Evolutionary conservation across 2,797 vertebrate genomes (phyloP), one percentile per base, ranked within the genome.

Genomic region (Notamacropus eugenii): DNA sequence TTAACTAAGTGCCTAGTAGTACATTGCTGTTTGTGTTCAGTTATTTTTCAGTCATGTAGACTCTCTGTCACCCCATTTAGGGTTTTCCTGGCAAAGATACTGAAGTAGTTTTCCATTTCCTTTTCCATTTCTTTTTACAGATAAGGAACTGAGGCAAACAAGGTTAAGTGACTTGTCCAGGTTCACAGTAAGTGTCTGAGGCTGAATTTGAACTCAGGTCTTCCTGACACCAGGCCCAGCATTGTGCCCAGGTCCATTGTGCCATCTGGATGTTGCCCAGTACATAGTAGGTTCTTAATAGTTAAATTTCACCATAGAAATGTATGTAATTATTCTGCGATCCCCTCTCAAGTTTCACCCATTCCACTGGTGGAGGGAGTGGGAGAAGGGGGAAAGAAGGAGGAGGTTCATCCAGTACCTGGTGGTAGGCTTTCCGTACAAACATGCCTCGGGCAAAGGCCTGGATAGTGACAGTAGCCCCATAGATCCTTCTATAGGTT

Each of bases 391-490:
- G 12, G 4, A 27, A 10, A 40, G 0, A 0, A 0, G 13, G 28
- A 0, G 0, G 52, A 29, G 6, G 55, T 56, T 12, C 31, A 34
- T 9, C 0, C 31, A 62, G 0, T 98, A 99, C 99, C 99, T 99
- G 98, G 56, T 6, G 98, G 98, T 99, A 99, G 92, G 98, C 98
- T 94, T 98, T 98, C 96, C 99, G 99, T 54, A 99, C 99, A 96
- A 99, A 99, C 99, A 99, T 99, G 96, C 99, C 99, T 55, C 99
- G 98, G 52, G 99, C 59, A 90, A 98, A 99, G 94, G 99, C 99
- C 98, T 99, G 99, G 97, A 99, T 99, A 96, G 99, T 98, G 97
- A 99, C 0, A 0, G 99, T 96, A 0, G 99, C 99, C 0, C 4
- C 92, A 46, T 97, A 98, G 95, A 98, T 92, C 28, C 97, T 98